Base-by-base conservation (phyloP, 2,888 invertebrate species). In the Atethmia centrago region DNA sequence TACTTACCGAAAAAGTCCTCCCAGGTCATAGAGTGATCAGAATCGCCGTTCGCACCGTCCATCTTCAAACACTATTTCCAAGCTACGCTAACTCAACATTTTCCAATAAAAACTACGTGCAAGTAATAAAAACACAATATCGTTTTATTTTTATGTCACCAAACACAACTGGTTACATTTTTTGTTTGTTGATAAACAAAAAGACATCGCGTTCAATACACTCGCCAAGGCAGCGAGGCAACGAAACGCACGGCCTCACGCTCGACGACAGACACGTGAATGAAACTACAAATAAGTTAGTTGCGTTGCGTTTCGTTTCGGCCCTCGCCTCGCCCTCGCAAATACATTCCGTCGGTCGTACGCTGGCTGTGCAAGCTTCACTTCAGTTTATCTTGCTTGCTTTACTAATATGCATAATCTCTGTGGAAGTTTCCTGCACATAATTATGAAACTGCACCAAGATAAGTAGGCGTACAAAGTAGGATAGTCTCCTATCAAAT, bases 11-110 rank as follows among this genome's bases (percentile, higher is more conserved):
- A 97, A 96, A 97, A 97, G 90, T 97, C 97, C 93, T 97, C 97
- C 97, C 97, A 97, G 91, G 97, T 97, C 96, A 97, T 97, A 92
- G 97, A 97, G 89, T 97, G 97, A 93, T 97, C 97, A 88, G 97
- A 97, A 92, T 97, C 97, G 89, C 96, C 96, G 88, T 95, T 96
- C 86, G 95, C 93, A 90, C 95, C 96, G 91, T 96, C 96, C 96
- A 96, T 96, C 90, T 94, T 95, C 91, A 85, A 88, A 84, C 91
- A 93, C 92, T 90, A 83, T 85, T 83, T 78, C 77, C 85, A 85
- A 85, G 84, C 82, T 88, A 85, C 81, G 87, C 84, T 90, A 93
- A 90, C 90, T 89, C 77, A 87, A 90, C 93, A 94, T 91, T 80
- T 88, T 84, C 55, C 12, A 81, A 66, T 80, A 65, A 72, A 77